phyloP scores from a whole-genome alignment of 2,888 invertebrate genomes.

The Actias luna region DNA sequence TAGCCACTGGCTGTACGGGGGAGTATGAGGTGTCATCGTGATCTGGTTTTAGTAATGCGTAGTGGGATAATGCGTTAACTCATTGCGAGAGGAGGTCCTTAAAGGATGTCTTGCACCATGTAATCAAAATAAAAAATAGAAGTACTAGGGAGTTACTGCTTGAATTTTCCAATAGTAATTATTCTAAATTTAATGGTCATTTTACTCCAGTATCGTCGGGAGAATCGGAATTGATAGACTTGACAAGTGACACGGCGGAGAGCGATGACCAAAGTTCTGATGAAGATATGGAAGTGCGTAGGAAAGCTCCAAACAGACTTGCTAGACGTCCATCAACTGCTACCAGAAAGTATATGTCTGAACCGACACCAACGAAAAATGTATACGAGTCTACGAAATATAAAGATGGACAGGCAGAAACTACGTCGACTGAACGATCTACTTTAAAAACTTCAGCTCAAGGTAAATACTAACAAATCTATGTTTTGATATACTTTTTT shows the following conservation, averaged over 20 bases:
- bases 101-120: too few species aligned
- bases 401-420: background rate
- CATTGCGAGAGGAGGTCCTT: too few species aligned
- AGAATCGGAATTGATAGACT: slow-evolving; percentile 52
- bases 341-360: slow-evolving; percentile 13
- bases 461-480: background rate
- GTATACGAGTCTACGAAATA: background rate
- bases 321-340: slow-evolving; percentile 24
- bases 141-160: too few species aligned
- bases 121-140: too few species aligned
- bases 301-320: slow-evolving; percentile 22
- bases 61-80: too few species aligned
- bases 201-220: slow-evolving; percentile 51
- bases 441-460: background rate
- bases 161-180: background rate
- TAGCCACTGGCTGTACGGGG: too few species aligned
- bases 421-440: background rate
- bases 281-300: slow-evolving; percentile 30
- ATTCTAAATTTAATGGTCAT: background rate
- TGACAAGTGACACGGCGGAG: slow-evolving; percentile 40
- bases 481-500: background rate
- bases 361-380: background rate
- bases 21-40: too few species aligned
- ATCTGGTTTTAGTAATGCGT: too few species aligned
- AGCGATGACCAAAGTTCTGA: slow-evolving; percentile 30